These are phyloP conservation scores for Carcinoscorpius rotundicauda DNA, from an alignment of 1,140 invertebrate species.

Conservation along the genomic window DNA sequence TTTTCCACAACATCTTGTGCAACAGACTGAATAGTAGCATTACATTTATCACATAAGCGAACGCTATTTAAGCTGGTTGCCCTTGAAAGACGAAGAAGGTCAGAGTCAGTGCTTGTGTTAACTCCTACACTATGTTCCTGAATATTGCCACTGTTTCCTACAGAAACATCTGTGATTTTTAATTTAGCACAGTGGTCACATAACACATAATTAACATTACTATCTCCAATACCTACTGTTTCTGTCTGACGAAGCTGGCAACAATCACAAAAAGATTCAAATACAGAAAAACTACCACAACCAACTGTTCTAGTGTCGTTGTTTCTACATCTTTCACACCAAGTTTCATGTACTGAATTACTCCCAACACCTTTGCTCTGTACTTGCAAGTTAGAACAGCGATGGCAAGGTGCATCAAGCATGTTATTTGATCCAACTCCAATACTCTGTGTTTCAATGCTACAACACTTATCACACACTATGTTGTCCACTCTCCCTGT, in stretches of 20 bases:
- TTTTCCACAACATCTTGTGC: constrained; percentile 37
- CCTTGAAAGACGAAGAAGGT: constrained; percentile 10
- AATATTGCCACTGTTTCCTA: too few relatives aligned
- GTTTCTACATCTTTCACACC: too few relatives aligned
- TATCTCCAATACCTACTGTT: constrained; percentile 25
- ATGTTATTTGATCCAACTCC: neutral
- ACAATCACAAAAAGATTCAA: constrained; percentile 6
- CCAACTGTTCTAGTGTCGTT: neutral
- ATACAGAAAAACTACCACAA: constrained; percentile 1
- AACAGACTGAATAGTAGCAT: constrained; percentile 43
- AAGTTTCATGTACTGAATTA: too few relatives aligned
- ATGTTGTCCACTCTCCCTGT: too few relatives aligned
- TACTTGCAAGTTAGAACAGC: too few relatives aligned
- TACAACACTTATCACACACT: too few relatives aligned
- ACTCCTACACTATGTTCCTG: constrained; percentile 8
- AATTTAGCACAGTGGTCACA: constrained; percentile 18
- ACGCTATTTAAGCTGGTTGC: constrained; percentile 29
- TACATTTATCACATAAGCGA: constrained; percentile 52
- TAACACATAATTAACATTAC: constrained; percentile 15
- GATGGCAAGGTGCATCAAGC: too few relatives aligned
- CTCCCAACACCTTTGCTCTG: too few relatives aligned
- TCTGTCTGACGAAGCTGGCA: constrained; percentile 18
- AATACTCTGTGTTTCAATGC: neutral
- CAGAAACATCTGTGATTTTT: neutral
- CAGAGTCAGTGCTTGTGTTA: constrained; percentile 13